A percentile compares a stretch with the other conserved stretches of the same genome.
Evolutionary conservation across 2,797 vertebrate species (phyloP).

Genomic region (Acanthurus leucopareius): DNA sequence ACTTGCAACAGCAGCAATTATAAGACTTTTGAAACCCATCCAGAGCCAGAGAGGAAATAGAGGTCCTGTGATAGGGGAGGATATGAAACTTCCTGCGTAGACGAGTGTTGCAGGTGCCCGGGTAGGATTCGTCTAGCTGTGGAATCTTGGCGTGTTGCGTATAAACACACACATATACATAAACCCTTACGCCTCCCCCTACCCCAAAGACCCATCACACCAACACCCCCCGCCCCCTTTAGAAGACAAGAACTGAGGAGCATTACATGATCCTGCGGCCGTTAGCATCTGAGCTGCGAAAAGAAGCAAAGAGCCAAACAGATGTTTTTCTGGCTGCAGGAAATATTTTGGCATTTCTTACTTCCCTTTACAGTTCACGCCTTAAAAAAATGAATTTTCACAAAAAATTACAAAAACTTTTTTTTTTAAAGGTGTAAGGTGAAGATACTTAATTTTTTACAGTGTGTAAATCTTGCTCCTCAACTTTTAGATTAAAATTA

Average conservation of each 20-base stretch:
- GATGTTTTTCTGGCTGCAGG: slow-evolving; percentile 85
- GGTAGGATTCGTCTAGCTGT: slow-evolving; percentile 83
- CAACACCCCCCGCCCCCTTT: background rate
- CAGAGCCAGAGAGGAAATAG: slow-evolving; percentile 85
- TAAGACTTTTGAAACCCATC: slow-evolving; percentile 84
- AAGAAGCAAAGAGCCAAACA: slow-evolving; percentile 88
- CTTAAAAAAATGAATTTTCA: slow-evolving; percentile 44
- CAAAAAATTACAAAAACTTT: slow-evolving; percentile 36
- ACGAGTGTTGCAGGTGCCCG: slow-evolving; percentile 87
- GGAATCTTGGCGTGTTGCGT: slow-evolving; percentile 84
- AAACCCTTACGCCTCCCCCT: background rate
- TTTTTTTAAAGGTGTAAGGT: background rate
- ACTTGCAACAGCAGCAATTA: slow-evolving; percentile 84
- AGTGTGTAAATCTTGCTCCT: too few species aligned
- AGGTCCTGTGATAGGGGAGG: slow-evolving; percentile 88
- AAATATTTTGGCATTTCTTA: slow-evolving; percentile 81
- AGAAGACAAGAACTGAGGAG: slow-evolving; percentile 71
- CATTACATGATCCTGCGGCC: slow-evolving; percentile 82
- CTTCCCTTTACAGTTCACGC: slow-evolving; percentile 71
- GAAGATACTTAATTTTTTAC: too few species aligned
- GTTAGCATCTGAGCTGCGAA: slow-evolving; percentile 77
- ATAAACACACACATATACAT: slow-evolving; percentile 69
- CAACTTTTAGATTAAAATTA: background rate
- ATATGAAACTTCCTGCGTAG: slow-evolving; percentile 92
- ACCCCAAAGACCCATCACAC: background rate